Conservation (phyloP, 2,113 vertebrate species). For the Cyrtonyx montezumae region DNA sequence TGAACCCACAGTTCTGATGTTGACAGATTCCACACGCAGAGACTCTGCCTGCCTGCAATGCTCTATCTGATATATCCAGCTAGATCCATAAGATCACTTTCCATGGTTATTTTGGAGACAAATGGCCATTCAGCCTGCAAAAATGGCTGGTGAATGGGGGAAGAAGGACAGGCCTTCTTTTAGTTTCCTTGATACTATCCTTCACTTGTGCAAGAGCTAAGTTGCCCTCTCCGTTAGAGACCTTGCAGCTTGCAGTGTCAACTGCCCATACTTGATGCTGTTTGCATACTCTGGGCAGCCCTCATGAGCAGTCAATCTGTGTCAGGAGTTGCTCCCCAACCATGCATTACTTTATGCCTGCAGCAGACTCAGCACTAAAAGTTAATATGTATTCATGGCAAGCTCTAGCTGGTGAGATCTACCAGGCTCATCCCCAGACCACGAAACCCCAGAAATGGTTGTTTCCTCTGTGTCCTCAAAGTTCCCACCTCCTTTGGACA, state of each 20-base stretch:
- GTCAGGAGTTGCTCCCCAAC: not conserved
- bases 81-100: not conserved
- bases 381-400: not conserved
- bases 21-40: not conserved
- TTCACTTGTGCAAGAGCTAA: not conserved
- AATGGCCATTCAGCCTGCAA: not conserved
- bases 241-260: not conserved
- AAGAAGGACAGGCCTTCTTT: not conserved
- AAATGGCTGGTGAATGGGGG: not conserved
- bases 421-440: not conserved
- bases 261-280: not conserved
- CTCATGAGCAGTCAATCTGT: not conserved
- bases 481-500: not conserved
- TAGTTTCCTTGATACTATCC: not conserved
- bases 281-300: not conserved
- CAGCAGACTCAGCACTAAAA: not conserved
- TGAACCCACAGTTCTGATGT: not conserved
- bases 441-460: not conserved
- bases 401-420: not conserved
- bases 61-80: not conserved
- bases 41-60: not conserved
- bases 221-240: not conserved
- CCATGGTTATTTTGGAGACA: not conserved
- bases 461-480: not conserved
- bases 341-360: rapidly evolving